A percentile compares a stretch with the other conserved stretches of the same genome.
Conservation (phyloP, 2,888 invertebrate genomes). For the Macroteleia sp. region DNA sequence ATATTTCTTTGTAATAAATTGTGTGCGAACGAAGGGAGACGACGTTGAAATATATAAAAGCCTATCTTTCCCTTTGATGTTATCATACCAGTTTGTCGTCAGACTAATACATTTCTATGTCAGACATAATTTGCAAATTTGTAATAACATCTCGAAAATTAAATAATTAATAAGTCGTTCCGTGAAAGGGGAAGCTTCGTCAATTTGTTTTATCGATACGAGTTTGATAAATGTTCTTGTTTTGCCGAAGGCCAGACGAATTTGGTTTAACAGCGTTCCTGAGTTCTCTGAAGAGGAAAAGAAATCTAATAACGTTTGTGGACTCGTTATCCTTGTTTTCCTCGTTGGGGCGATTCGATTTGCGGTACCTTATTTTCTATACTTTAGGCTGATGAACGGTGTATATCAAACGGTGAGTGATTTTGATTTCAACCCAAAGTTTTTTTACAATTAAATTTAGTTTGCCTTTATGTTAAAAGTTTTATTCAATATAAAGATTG, state of each 20-base stretch:
- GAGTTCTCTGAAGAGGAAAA: conserved; percentile 69
- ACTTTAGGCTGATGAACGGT: conserved; percentile 32
- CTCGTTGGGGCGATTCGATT: conserved; percentile 63
- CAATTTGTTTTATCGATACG: conserved; percentile 73
- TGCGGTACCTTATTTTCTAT: conserved; percentile 58
- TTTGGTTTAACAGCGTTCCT: conserved; percentile 58
- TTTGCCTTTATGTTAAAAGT: no score
- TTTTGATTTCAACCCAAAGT: no score
- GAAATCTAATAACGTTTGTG: conserved; percentile 74
- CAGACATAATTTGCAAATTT: conserved; percentile 38
- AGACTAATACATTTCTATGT: conserved; percentile 27
- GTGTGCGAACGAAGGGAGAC: no score
- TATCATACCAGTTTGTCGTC: conserved; percentile 43
- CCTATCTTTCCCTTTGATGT: conserved; percentile 54
- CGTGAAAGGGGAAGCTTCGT: conserved; percentile 21
- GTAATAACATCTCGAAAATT: conserved; percentile 32
- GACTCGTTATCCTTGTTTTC: conserved; percentile 69
- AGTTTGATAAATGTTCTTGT: conserved; percentile 76
- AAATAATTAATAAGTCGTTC: conserved; percentile 52
- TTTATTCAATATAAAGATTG: no score
- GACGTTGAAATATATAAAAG: conserved; percentile 48
- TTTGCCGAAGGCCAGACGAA: conserved; percentile 55
- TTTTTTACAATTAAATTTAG: no score
- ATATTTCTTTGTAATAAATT: no score
- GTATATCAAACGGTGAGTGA: conserved; percentile 27